These are phyloP conservation scores for Leptestheria dahalacensis DNA, from an alignment of 1,140 invertebrate genomes.

Conservation along the genomic window DNA sequence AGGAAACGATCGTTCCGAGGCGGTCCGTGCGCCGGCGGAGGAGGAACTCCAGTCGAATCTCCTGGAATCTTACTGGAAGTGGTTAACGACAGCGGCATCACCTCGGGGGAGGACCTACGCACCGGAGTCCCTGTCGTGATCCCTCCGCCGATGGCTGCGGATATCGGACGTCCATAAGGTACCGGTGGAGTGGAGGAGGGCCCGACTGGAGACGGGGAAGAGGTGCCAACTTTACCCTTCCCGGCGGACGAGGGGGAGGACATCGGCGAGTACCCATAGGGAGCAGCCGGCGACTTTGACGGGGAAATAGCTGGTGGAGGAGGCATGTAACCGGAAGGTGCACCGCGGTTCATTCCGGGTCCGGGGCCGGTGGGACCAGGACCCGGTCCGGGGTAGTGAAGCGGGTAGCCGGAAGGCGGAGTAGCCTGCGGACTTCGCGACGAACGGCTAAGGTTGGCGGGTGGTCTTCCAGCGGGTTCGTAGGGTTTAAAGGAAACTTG, in stretches of 20 bases:
- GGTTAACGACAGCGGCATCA: conserved; percentile 5
- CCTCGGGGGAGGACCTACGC: background rate
- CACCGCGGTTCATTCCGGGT: background rate
- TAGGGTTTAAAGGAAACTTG: conserved; percentile 1
- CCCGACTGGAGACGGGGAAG: conserved; percentile 23
- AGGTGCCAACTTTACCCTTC: background rate
- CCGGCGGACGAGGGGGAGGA: background rate
- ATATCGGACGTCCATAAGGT: background rate
- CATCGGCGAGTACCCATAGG: conserved; percentile 2
- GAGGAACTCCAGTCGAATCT: conserved; percentile 23
- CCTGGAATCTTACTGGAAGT: background rate
- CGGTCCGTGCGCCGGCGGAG: conserved; percentile 28
- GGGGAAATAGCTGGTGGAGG: conserved; percentile 3
- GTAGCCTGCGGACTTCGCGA: background rate
- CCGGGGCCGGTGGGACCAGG: background rate
- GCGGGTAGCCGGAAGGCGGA: background rate
- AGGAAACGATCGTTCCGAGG: background rate
- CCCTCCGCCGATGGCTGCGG: background rate
- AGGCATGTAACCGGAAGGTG: conserved; percentile 1
- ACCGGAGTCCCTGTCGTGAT: background rate
- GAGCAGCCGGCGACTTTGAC: background rate
- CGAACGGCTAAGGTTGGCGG: background rate
- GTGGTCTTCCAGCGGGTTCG: conserved; percentile 13
- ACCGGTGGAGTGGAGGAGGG: no score
- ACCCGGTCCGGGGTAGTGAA: background rate